A percentile compares a stretch with the other conserved stretches of the same genome.
Evolutionary conservation across 2,888 invertebrate genomes (phyloP).

Genomic region (Choreutis nemorana): DNA sequence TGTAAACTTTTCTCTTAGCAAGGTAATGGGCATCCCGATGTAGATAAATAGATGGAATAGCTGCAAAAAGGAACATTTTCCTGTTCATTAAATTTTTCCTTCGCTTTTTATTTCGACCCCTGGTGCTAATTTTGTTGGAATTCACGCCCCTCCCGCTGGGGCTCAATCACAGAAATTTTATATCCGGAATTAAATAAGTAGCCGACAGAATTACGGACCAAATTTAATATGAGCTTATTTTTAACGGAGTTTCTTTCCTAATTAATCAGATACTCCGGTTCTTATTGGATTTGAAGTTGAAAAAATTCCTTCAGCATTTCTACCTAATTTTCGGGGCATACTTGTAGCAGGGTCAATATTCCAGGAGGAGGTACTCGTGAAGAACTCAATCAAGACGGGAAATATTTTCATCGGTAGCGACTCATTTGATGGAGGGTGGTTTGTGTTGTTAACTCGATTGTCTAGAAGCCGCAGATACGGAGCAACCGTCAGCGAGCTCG

Average conservation of each 20-base stretch:
- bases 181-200: conserved; percentile 69
- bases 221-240: conserved; percentile 62
- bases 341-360: too few species aligned
- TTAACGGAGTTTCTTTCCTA: conserved; percentile 40
- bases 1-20: conserved; percentile 69
- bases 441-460: conserved; percentile 59
- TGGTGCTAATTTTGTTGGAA: conserved; percentile 69
- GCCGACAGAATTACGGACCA: conserved; percentile 53
- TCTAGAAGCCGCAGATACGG: conserved; percentile 44
- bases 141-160: conserved; percentile 67
- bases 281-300: conserved; percentile 15
- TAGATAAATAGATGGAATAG: conserved; percentile 68
- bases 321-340: too few species aligned
- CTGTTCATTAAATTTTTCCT: conserved; percentile 70
- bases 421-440: conserved; percentile 55
- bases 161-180: conserved; percentile 68
- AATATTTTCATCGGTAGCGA: conserved; percentile 52
- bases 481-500: conserved; percentile 57
- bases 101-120: conserved; percentile 67
- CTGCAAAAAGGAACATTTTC: conserved; percentile 68
- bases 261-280: conserved; percentile 38
- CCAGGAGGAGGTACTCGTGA: too few species aligned
- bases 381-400: conserved; percentile 42
- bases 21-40: conserved; percentile 68
- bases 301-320: too few species aligned